These are phyloP conservation scores for Rousettus madagascariensis DNA, from an alignment of 2,797 vertebrate genomes.

Conservation along the genomic window DNA sequence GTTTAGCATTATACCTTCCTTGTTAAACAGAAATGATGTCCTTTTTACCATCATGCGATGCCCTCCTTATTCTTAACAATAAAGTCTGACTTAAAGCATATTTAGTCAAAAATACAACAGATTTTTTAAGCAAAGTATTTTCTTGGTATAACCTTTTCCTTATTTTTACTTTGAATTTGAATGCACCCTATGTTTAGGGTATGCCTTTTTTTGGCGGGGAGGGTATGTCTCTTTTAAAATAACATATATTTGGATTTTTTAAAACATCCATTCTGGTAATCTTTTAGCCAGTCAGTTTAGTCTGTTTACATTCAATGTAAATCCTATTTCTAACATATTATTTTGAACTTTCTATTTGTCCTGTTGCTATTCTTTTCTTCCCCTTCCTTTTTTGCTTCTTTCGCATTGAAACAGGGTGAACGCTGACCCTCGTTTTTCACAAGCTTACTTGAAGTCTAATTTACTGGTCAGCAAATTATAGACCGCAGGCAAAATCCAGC, in stretches of 20 bases:
- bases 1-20: background rate
- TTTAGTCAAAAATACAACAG: background rate
- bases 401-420: background rate
- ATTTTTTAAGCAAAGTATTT: background rate
- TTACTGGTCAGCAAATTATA: background rate
- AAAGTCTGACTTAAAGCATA: background rate
- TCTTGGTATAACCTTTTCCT: background rate
- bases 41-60: background rate
- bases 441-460: background rate
- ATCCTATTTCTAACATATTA: background rate
- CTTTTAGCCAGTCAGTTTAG: background rate
- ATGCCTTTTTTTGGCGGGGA: background rate
- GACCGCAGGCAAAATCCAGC: background rate
- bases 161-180: background rate
- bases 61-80: background rate
- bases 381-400: background rate
- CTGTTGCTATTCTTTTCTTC: background rate
- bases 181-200: background rate
- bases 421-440: background rate
- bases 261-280: background rate
- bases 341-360: background rate
- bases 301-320: background rate
- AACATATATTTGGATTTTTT: background rate
- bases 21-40: background rate
- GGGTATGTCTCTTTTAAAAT: background rate